Base-by-base conservation (phyloP, 1,140 invertebrate genomes). In the Hylaeus anthracinus region DNA sequence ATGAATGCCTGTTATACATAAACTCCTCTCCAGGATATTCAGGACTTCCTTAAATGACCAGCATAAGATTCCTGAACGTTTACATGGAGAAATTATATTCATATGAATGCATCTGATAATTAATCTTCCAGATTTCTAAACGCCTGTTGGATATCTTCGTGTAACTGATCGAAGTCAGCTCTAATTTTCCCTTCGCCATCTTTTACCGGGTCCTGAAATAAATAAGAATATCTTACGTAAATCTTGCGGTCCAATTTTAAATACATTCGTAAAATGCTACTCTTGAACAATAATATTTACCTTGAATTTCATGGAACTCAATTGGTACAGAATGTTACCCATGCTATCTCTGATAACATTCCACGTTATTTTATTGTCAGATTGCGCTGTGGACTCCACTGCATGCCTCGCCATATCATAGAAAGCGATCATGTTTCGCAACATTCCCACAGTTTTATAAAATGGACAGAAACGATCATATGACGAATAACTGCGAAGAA, bases 271-370 rank as follows among this genome's bases (percentile, higher is more conserved):
- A 60, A 51, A 61, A 48, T 8, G 8, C 45, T 26, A 69, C 2
- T 3, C 41, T 48, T 5, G 60, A n/a, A 53, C 5, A 45, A 65
- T 43, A 41, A 58, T 80, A 72, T 45, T 89, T 90, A 98, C 98
- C 96, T 99, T 99, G 95, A 99, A 99, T 94, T 99, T 99, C 99
- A 99, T 99, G 89, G 98, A 98, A 88, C 97, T 99, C 69, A 99
- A 95, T 93, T 99, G 98, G 94, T 99, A 99, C 77, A 99, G 95
- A 88, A 99, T 97, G 90, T 98, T 97, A 87, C 96, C 96, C 98
- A 99, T 98, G 87, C 97, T 97, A 91, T 99, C 99, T 75, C 98
- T 96, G 90, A 99, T 99, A 45, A 98, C 97, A 86, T 97, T 96
- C 98, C 98, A 99, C 73, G 99, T 99, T 89, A 99, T 98, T 95